Evolutionary conservation across 2,113 vertebrate genomes (phyloP), one percentile per base, ranked within the genome.

Genomic region (Otolemur garnettii): DNA sequence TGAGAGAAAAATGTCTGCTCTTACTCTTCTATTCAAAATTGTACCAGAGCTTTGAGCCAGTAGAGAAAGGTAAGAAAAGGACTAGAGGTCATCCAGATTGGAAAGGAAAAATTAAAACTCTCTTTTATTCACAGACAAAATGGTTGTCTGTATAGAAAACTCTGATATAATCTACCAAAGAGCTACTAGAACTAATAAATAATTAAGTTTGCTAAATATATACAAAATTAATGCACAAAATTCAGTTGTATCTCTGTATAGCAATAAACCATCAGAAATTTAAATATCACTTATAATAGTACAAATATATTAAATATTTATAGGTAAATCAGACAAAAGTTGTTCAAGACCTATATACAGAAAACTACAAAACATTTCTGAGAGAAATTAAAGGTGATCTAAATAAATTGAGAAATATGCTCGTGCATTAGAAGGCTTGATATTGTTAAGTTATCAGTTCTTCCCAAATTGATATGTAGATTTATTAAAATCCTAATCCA

Each of bases 381-480:
- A 84, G 55, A 87, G 38, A 97, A 87, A 91, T 93, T 35, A 72
- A 94, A 74, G 35, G 85, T 62, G 62, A 64, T 13, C 74, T 95
- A 91, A 59, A 74, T 55, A 35, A 26, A 28, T 60, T 4, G 50
- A 38, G 45, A 55, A 66, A n/a, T 45, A 21, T 42, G 24, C 38
- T 42, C 4, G 6, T 86, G 35, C 24, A 79, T 71, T 84, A 5
- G 14, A 90, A 75, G 53, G 77, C 28, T 88, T 4, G 21, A 9
- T 57, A 50, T 64, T 86, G 17, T 57, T 35, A 78, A 82, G 17
- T 55, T 84, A 6, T 71, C 42, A 64, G 0, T 84, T 92, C 55
- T 91, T 80, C 33, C 26, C 30, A 72, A 80, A 59, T 50, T 74
- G 55, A 66, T 74, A 14, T 68, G 19, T 38, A 68, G 24, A 38